A percentile compares a stretch with the other conserved stretches of the same genome.
These are phyloP conservation scores for Lepidocolaptes lacrymiger DNA, from an alignment of 2,797 vertebrate species.

Conservation along the genomic window DNA sequence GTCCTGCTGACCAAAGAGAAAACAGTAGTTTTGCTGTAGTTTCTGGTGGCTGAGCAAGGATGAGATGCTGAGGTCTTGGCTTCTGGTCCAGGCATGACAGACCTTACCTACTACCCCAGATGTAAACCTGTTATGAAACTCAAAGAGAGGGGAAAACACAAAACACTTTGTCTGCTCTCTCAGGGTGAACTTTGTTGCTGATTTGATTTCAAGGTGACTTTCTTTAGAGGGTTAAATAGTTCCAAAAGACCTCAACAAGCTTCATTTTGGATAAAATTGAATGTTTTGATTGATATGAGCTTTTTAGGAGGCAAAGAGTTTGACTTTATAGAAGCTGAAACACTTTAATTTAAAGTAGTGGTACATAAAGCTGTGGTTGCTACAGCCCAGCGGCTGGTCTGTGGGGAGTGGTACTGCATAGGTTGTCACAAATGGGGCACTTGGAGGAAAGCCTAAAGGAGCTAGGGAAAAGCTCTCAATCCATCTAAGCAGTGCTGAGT, in stretches of 20 bases:
- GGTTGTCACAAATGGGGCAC: background rate
- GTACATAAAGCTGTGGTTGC: background rate
- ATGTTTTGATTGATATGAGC: background rate
- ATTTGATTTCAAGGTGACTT: background rate
- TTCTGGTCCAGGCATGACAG: background rate
- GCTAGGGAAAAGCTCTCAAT: background rate
- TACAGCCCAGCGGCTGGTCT: background rate
- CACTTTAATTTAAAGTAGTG: background rate
- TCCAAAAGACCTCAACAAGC: background rate
- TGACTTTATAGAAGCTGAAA: background rate
- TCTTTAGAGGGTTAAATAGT: background rate
- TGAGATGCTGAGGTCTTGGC: background rate
- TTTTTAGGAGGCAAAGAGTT: background rate
- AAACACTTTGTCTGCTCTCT: background rate
- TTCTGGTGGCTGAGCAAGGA: background rate
- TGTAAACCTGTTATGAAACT: background rate
- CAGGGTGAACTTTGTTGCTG: background rate
- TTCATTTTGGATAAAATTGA: background rate
- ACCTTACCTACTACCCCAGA: background rate
- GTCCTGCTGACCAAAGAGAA: background rate
- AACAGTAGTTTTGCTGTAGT: background rate
- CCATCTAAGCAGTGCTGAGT: background rate
- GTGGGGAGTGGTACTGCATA: rapidly evolving
- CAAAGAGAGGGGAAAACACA: background rate
- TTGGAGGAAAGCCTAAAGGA: background rate